A percentile compares a stretch with the other conserved stretches of the same genome.
phyloP scores from a whole-genome alignment of 2,113 vertebrate species.

The rabbit (Oryctolagus cuniculus) region DNA sequence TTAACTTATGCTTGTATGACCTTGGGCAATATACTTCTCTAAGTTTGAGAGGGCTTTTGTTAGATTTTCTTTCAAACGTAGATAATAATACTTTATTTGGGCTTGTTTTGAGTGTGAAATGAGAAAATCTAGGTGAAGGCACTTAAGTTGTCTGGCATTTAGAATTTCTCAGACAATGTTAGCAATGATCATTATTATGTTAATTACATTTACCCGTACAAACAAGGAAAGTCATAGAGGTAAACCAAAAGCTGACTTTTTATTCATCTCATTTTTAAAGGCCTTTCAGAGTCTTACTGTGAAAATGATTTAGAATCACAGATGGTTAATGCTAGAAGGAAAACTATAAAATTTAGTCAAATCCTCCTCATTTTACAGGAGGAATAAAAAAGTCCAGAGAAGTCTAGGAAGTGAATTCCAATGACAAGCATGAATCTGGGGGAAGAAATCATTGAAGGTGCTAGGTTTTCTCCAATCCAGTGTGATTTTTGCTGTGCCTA shows the following conservation, averaged over 20 bases:
- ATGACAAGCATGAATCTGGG: not conserved
- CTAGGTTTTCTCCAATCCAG: not conserved
- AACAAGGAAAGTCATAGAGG: not conserved
- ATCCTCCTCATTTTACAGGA: not conserved
- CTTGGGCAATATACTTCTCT: not conserved
- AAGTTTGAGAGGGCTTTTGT: not conserved
- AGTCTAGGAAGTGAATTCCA: not conserved
- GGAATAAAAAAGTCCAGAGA: not conserved
- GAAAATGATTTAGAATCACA: slow-evolving; percentile 10
- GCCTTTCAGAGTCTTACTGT: slow-evolving; percentile 1
- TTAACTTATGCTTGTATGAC: not conserved
- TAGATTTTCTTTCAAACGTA: not conserved
- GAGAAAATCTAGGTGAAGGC: not conserved
- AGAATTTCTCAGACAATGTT: not conserved
- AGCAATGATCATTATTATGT: not conserved
- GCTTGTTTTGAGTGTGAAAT: not conserved
- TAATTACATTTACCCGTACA: not conserved
- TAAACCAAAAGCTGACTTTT: not conserved
- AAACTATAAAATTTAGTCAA: not conserved
- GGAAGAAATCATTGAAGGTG: not conserved
- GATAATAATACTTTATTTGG: not conserved
- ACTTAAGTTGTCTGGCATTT: slow-evolving; percentile 4
- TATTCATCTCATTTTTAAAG: not conserved
- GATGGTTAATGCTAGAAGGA: not conserved
- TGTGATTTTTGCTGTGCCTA: not conserved